Evolutionary conservation across 2,797 vertebrate species (phyloP).

Genomic region (Melanotaenia parkinsoni): DNA sequence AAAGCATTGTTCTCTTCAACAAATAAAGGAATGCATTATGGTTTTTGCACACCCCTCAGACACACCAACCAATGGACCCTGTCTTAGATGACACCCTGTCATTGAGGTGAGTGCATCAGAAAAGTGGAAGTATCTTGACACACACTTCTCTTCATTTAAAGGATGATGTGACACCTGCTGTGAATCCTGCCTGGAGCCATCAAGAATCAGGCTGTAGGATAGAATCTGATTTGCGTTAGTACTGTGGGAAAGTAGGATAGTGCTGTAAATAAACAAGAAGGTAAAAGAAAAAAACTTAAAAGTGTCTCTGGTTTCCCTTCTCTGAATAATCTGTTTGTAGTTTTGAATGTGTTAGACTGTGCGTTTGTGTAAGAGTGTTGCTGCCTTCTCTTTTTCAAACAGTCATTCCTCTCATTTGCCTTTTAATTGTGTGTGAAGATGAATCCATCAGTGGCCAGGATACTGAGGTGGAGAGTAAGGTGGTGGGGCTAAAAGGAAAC

Average conservation of each 20-base stretch:
- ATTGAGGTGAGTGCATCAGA: constrained; percentile 24
- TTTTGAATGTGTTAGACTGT: constrained; percentile 19
- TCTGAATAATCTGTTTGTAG: constrained; percentile 43
- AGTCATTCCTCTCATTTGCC: constrained; percentile 57
- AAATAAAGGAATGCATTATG: constrained; percentile 9
- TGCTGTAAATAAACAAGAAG: constrained; percentile 41
- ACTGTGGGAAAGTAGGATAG: constrained; percentile 42
- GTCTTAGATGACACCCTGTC: constrained; percentile 22
- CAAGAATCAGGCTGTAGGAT: constrained; percentile 25
- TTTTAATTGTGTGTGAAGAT: constrained; percentile 21
- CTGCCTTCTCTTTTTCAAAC: constrained; percentile 55
- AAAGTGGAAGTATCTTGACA: constrained; percentile 14
- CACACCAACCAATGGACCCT: background rate
- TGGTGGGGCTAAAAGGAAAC: constrained; percentile 86
- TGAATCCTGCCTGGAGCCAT: constrained; percentile 15
- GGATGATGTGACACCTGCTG: constrained; percentile 23
- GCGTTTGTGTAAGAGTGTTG: constrained; percentile 29
- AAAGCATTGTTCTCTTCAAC: background rate
- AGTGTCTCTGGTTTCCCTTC: constrained; percentile 61
- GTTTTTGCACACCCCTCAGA: constrained; percentile 5
- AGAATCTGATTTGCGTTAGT: constrained; percentile 37
- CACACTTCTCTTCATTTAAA: constrained; percentile 28
- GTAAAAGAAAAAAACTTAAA: constrained; percentile 45
- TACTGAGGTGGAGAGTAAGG: constrained; percentile 89
- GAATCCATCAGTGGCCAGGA: constrained; percentile 83